Percentiles rank a stretch among this genome's conserved stretches.
Conservation (phyloP, 2,888 invertebrate species). For the Aphodius granarius region DNA sequence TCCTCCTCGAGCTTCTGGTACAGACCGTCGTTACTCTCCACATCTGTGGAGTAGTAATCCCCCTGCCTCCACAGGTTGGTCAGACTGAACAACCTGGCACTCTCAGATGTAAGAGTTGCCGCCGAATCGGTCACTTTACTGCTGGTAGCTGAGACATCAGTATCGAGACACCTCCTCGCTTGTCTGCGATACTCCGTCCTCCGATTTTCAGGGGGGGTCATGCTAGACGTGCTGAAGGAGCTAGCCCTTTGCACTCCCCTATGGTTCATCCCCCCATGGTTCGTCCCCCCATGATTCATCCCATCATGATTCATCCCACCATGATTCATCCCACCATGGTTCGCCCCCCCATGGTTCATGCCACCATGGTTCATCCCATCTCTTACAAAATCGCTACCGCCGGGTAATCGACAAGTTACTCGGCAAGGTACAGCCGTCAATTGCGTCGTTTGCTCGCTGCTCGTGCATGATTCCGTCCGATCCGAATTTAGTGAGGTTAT, state of each 20-base stretch:
- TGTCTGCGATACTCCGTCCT: background rate
- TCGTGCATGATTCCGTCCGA: background rate
- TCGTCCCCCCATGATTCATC: background rate
- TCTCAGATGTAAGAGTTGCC: background rate
- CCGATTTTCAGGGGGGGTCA: background rate
- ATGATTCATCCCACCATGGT: background rate
- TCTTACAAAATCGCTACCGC: slow-evolving; percentile 16
- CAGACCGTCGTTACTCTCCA: slow-evolving; percentile 35
- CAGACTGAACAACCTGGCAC: slow-evolving; percentile 54
- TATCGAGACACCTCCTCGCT: background rate
- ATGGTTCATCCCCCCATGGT: background rate
- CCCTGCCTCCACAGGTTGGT: slow-evolving; percentile 66
- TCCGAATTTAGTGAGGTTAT: background rate
- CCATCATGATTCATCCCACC: background rate
- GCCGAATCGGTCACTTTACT: background rate
- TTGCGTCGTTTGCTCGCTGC: slow-evolving; percentile 24
- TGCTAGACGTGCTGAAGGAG: background rate
- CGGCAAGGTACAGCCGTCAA: slow-evolving; percentile 21
- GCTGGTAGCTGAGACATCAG: background rate
- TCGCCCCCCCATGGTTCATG: background rate
- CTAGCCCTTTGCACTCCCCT: background rate
- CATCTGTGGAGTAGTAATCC: slow-evolving; percentile 9
- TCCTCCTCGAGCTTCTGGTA: slow-evolving; percentile 71
- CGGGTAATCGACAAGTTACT: slow-evolving; percentile 17
- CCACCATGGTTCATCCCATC: background rate